These are phyloP conservation scores for Pheucticus melanocephalus DNA, from an alignment of 2,113 vertebrate genomes.

Conservation along the genomic window DNA sequence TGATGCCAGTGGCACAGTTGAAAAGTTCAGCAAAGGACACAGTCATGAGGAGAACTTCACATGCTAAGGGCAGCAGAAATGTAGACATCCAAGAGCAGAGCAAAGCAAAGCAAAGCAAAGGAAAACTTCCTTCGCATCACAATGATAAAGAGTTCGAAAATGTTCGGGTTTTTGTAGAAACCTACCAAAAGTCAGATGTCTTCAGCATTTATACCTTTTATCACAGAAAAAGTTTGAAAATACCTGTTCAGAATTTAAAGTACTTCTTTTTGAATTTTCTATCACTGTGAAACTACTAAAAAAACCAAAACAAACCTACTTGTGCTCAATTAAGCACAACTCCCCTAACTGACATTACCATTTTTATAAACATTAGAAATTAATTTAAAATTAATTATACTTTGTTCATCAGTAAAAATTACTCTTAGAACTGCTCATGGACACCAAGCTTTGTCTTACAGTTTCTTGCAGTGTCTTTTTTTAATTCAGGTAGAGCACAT, in stretches of 20 bases:
- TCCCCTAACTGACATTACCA: background rate
- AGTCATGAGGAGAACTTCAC: slow-evolving; percentile 24
- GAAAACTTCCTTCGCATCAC: background rate
- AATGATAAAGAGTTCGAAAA: slow-evolving; percentile 21
- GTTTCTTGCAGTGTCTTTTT: background rate
- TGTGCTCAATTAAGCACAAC: background rate
- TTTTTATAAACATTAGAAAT: background rate
- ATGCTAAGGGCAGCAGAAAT: slow-evolving; percentile 19
- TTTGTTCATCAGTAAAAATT: background rate
- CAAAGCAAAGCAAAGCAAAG: slow-evolving; percentile 5
- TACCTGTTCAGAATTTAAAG: slow-evolving; percentile 26
- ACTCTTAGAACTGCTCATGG: background rate
- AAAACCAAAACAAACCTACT: slow-evolving; percentile 24
- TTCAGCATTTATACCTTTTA: slow-evolving; percentile 10
- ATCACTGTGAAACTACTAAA: slow-evolving; percentile 36
- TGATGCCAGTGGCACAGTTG: slow-evolving; percentile 28
- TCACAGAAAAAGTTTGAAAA: background rate
- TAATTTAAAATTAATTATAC: slow-evolving; percentile 17
- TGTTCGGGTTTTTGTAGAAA: background rate
- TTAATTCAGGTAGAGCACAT: background rate
- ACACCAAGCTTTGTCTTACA: background rate
- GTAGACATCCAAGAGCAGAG: slow-evolving; percentile 12
- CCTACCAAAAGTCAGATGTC: background rate
- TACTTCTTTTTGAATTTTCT: slow-evolving; percentile 1
- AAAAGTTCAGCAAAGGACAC: slow-evolving; percentile 57